These are phyloP conservation scores for Formicarius rufipectus DNA, from an alignment of 2,113 vertebrate species.

Conservation along the genomic window DNA sequence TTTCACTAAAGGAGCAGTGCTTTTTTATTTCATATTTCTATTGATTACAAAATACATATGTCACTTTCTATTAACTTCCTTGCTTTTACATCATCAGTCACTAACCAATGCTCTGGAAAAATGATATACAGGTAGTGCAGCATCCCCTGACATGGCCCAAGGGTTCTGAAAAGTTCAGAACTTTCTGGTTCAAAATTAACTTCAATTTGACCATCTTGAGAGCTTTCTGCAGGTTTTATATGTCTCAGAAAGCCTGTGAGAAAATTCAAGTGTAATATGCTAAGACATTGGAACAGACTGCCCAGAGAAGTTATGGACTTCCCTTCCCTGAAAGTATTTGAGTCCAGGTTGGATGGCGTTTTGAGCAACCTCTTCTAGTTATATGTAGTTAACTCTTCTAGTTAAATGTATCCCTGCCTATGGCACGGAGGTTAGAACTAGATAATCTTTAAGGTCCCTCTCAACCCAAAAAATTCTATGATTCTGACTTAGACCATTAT, in stretches of 20 bases:
- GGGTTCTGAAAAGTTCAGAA: background rate
- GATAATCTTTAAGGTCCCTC: background rate
- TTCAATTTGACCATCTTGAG: background rate
- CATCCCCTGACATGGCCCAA: background rate
- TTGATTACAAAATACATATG: background rate
- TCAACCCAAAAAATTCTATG: background rate
- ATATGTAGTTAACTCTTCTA: background rate
- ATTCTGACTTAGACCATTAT: background rate
- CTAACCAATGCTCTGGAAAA: background rate
- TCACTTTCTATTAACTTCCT: background rate
- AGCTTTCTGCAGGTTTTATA: background rate
- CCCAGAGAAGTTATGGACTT: background rate
- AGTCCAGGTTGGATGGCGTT: background rate
- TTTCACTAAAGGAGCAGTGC: background rate
- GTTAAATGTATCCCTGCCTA: background rate
- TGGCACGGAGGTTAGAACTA: fast-evolving
- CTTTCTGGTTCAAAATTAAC: background rate
- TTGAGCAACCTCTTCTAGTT: background rate
- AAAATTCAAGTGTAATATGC: background rate
- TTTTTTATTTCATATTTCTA: background rate
- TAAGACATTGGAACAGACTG: background rate
- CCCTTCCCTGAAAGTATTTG: background rate
- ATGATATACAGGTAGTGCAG: background rate
- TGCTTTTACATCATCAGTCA: background rate
- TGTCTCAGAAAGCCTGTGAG: background rate